These are phyloP conservation scores for Sebastes taczanowskii DNA, from an alignment of 2,797 vertebrate species.

Conservation along the genomic window DNA sequence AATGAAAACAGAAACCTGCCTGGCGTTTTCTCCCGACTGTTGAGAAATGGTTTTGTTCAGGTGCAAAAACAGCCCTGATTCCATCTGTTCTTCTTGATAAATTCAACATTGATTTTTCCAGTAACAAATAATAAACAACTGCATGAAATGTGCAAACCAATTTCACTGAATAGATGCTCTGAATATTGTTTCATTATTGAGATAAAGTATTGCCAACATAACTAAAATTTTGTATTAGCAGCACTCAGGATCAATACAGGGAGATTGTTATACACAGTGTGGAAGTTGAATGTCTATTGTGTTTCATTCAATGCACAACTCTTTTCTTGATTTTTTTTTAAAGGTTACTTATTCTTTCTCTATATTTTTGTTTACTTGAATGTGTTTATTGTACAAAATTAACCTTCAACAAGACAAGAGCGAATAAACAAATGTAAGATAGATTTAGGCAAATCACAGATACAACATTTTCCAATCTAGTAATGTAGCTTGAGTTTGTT, in stretches of 20 bases:
- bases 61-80: conserved; percentile 44
- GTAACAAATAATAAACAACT: conserved; percentile 44
- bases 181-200: conserved; percentile 44
- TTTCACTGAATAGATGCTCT: conserved; percentile 29
- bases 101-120: conserved; percentile 58
- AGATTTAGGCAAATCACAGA: background rate
- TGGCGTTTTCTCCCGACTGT: conserved; percentile 1
- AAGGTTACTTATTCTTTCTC: background rate
- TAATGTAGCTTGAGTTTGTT: too few relatives aligned
- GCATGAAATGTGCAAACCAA: conserved; percentile 32
- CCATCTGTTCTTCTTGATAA: conserved; percentile 53
- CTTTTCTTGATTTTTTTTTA: background rate
- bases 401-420: background rate
- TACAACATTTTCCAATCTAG: background rate
- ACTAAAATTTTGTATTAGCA: conserved; percentile 16
- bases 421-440: background rate
- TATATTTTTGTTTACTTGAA: background rate
- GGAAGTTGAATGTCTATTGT: background rate
- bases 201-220: conserved; percentile 19
- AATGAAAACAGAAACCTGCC: conserved; percentile 56
- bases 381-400: background rate
- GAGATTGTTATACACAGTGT: conserved; percentile 2
- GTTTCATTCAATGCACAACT: background rate
- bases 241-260: conserved; percentile 31
- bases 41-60: conserved; percentile 51